Base-by-base conservation (phyloP, 2,797 vertebrate species). In the Hoplostethus mediterraneus region DNA sequence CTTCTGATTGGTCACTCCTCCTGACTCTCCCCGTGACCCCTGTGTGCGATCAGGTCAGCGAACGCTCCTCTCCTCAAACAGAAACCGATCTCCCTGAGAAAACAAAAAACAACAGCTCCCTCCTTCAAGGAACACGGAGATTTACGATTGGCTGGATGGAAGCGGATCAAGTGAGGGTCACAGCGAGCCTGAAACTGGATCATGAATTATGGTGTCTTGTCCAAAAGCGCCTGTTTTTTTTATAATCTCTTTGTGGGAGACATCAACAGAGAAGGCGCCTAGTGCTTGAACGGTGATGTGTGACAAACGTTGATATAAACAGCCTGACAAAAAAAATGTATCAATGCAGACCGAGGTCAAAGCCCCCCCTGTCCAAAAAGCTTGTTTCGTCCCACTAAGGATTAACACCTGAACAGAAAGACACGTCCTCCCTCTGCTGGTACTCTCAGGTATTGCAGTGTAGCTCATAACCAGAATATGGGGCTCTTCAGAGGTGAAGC, bases 361-460 rank as follows among this genome's bases (percentile, higher is more conserved):
- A 44, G 5, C 17, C 49, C 48, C 1, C 11, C 1, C n/a, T 0
- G 3, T 31, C 25, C 5, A 5, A 2, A 13, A 30, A 30, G 30
- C 3, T 17, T 51, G 52, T 11, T 47, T 57, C 33, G 28, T 6
- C 13, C 6, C 12, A 28, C 14, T 14, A 3, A 2, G 54, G 1
- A 40, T 63, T 38, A 12, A 38, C 16, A 63, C 1, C 12, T 0
- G 0, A 80, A 71, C 1, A 67, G 62, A 79, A 83, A 49, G 66
- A 69, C 82, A 48, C 38, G 81, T 17, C n/a, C 85, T 0, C 78
- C 49, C 67, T 88, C 90, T 92, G 77, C 65, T 89, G 90, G 85
- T 21, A 0, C 3, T 0, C 3, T 52, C 6, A 54, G 25, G 62
- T 64, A 70, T 52, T 79, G 52, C 86, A 77, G 4, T 1, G 14